Conservation (phyloP, 2,888 invertebrate genomes). For the Merodon equestris region DNA sequence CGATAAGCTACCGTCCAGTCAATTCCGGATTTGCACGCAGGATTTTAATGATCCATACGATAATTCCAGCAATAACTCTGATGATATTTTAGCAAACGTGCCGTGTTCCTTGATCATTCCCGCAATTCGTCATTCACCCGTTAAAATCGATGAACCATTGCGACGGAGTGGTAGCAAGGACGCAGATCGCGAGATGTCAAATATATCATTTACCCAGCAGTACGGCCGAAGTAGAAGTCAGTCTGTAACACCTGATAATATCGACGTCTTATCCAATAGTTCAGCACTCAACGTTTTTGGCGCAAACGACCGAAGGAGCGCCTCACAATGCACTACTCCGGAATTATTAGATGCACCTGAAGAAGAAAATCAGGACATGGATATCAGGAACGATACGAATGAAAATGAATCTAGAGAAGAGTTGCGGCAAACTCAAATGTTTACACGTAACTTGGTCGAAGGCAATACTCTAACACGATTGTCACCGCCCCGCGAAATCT, state of each 20-base stretch:
- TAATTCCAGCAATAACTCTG: slow-evolving; percentile 51
- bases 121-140: slow-evolving; percentile 18
- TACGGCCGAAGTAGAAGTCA: slow-evolving; percentile 2
- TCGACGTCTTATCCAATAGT: not conserved
- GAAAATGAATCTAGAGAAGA: not conserved
- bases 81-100: slow-evolving; percentile 46
- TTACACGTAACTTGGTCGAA: not conserved
- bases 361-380: not conserved
- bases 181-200: slow-evolving; percentile 42
- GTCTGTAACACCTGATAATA: slow-evolving; percentile 23
- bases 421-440: slow-evolving; percentile 19
- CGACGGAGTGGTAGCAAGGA: slow-evolving; percentile 3
- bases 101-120: slow-evolving; percentile 47
- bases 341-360: slow-evolving; percentile 16
- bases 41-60: slow-evolving; percentile 70
- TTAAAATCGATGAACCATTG: slow-evolving; percentile 20
- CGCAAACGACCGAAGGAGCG: slow-evolving; percentile 11
- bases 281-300: no score
- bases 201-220: slow-evolving; percentile 32
- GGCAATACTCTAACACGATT: not conserved
- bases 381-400: no score
- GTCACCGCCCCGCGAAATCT: slow-evolving; percentile 5
- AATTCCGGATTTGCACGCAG: slow-evolving; percentile 72
- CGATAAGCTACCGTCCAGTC: slow-evolving; percentile 54
- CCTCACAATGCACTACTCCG: slow-evolving; percentile 14